phyloP scores from a whole-genome alignment of 2,888 invertebrate genomes.

The Gari tellinella region DNA sequence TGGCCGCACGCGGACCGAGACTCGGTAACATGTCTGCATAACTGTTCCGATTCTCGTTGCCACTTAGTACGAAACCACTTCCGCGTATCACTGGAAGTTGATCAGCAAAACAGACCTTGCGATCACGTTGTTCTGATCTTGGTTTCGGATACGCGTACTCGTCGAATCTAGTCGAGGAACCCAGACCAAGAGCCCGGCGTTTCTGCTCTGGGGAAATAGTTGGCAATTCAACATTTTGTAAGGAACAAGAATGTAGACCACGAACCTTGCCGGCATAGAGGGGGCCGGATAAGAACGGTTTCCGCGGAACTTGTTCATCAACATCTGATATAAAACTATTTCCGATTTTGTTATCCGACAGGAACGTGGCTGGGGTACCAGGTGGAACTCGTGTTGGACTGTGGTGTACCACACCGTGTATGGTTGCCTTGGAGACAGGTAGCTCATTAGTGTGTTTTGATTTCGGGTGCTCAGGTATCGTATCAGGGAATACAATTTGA shows the following conservation, averaged over 20 bases:
- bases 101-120: conserved; percentile 63
- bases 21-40: conserved; percentile 3
- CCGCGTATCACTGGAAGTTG: conserved; percentile 59
- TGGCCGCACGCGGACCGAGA: conserved; percentile 48
- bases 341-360: neutral
- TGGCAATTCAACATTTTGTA: conserved; percentile 59
- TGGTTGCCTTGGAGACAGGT: no score
- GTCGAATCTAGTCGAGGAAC: conserved; percentile 36
- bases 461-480: conserved; percentile 5
- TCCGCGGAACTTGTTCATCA: conserved; percentile 51
- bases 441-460: conserved; percentile 1
- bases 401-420: conserved; percentile 20
- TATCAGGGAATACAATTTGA: conserved; percentile 44
- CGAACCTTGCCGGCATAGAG: conserved; percentile 40
- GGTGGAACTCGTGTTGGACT: conserved; percentile 60
- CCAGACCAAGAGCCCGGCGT: conserved; percentile 54
- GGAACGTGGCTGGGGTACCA: conserved; percentile 37
- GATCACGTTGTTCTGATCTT: conserved; percentile 36
- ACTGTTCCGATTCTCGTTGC: conserved; percentile 20
- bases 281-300: conserved; percentile 52
- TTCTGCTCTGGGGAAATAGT: conserved; percentile 61
- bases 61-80: conserved; percentile 47
- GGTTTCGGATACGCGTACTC: conserved; percentile 45
- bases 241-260: conserved; percentile 22
- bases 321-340: conserved; percentile 12